Base-by-base conservation (phyloP, 1,140 invertebrate genomes). In the Drosophila tsacasi region DNA sequence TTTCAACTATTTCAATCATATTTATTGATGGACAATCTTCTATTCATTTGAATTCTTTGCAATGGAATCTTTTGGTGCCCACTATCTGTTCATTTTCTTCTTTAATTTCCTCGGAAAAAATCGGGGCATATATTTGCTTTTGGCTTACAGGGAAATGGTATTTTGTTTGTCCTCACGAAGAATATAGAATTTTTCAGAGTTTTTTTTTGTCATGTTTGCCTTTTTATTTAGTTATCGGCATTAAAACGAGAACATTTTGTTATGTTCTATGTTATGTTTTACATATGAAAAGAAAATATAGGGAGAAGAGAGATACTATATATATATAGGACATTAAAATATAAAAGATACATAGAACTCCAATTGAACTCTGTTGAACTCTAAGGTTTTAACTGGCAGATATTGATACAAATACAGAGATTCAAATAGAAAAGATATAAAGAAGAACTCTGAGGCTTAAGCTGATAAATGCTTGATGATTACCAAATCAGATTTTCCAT, bases 161-260 rank as follows among this genome's bases (percentile, higher is more conserved):
- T 42, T 55, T 72, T 72, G 54, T 73, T 73, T 72, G 50, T 44
- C 7, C 19, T 6, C 35, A 35, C 25, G 37, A 49, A 71, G 15
- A 40, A n/a, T 27, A 7, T n/a, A 17, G n/a, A n/a, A 49, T 44
- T 44, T 44, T 44, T 19, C 5, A 2, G 19, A 8, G 17, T 40
- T 40, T 44, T 21, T 10, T 12, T 21, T 13, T 9, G 0, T 17
- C 0, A 0, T 73, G 42, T 73, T 72, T 73, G 46, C 30, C 23
- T 37, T 73, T 72, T 17, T 46, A 73, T 60, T 73, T 73, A 73
- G 69, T 60, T 52, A 37, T 60, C 37, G 67, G 27, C 19, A n/a
- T 40, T 46, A 23, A 68, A 68, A 71, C 21, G 52, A 47, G 44
- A 71, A 42, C 25, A 67, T 44, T 35, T 13, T 30, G 21, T n/a